Evolutionary conservation across 2,113 vertebrate species (phyloP).

Genomic region (mouse (Mus musculus)): GRCm39 chr5:37056001-37056500

Average conservation of each 20-base stretch:
- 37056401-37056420: not conserved
- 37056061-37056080: not conserved
- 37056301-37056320: not conserved
- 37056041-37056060: not conserved
- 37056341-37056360: not conserved
- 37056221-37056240: accelerated
- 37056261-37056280: not conserved
- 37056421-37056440: accelerated
- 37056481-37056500: not conserved
- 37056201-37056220: accelerated
- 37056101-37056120: not conserved
- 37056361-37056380: not conserved
- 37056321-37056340: too few species aligned
- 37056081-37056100: not conserved
- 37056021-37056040: not conserved
- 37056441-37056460: not conserved
- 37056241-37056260: not conserved
- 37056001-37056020: not conserved
- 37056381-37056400: not conserved
- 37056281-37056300: accelerated
- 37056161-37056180: not conserved
- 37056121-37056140: not conserved
- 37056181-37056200: not conserved
- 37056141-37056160: not conserved
- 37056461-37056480: not conserved